Evolutionary conservation across 2,797 vertebrate species (phyloP).

Genomic region (Manis pentadactyla): DNA sequence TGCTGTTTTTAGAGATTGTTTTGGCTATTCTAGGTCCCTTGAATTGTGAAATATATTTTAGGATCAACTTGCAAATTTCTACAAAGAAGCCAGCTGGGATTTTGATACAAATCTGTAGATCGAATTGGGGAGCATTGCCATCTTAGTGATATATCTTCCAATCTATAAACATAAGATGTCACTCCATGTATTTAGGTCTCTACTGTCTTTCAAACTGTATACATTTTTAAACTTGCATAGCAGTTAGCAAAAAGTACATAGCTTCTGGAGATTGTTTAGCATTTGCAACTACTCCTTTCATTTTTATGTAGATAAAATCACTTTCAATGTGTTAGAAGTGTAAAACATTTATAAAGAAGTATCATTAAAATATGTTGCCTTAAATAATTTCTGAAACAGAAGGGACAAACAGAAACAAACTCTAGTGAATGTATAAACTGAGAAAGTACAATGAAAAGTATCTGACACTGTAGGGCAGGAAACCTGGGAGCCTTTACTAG

Average conservation of each 20-base stretch:
- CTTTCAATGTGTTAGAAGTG: background rate
- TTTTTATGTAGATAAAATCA: background rate
- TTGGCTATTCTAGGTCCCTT: background rate
- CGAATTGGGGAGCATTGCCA: background rate
- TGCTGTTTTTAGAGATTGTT: background rate
- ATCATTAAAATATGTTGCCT: background rate
- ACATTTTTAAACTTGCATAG: background rate
- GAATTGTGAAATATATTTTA: background rate
- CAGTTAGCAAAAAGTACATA: background rate
- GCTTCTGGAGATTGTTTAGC: background rate
- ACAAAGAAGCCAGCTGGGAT: background rate
- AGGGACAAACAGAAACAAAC: background rate
- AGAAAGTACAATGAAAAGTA: background rate
- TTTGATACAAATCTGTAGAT: background rate
- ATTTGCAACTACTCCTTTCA: background rate
- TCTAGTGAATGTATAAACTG: background rate
- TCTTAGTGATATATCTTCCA: background rate
- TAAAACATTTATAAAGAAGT: background rate
- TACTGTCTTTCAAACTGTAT: background rate
- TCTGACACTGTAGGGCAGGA: background rate
- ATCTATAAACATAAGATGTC: background rate
- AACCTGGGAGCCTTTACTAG: background rate
- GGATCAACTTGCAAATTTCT: background rate
- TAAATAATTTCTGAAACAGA: background rate
- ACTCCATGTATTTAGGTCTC: background rate